Conservation (phyloP, 2,797 vertebrate species). For the Enteromius argenteus region DNA sequence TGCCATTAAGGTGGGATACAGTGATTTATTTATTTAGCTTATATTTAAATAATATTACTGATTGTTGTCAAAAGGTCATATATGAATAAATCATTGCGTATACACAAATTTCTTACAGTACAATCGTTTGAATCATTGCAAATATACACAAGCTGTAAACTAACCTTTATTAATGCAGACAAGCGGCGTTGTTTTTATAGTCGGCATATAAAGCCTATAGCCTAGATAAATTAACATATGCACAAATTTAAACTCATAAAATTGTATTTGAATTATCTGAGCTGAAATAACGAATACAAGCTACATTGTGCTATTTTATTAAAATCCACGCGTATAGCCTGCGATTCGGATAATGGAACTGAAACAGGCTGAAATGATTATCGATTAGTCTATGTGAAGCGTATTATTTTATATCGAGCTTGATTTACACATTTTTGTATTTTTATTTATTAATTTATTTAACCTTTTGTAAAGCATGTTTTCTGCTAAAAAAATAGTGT, state of each 20-base stretch:
- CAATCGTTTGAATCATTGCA: background rate
- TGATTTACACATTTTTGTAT: background rate
- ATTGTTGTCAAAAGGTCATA: background rate
- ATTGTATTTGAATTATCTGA: background rate
- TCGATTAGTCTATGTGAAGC: background rate
- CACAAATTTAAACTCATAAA: background rate
- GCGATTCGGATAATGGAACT: background rate
- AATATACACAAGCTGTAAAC: background rate
- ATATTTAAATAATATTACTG: background rate
- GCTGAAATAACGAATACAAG: background rate
- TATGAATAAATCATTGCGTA: background rate
- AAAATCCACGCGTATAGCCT: background rate
- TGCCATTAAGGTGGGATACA: conserved; percentile 57
- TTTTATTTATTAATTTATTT: background rate
- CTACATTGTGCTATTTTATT: background rate
- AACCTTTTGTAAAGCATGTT: background rate
- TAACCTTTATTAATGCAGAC: background rate
- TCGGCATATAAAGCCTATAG: background rate
- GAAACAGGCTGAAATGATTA: background rate
- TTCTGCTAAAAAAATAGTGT: background rate
- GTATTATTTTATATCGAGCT: background rate
- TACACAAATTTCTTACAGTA: background rate
- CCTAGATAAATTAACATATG: background rate
- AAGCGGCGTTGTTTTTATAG: background rate
- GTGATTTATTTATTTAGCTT: conserved; percentile 13